These are phyloP conservation scores for Sapajus apella DNA, from an alignment of 2,113 vertebrate species.

Conservation along the genomic window DNA sequence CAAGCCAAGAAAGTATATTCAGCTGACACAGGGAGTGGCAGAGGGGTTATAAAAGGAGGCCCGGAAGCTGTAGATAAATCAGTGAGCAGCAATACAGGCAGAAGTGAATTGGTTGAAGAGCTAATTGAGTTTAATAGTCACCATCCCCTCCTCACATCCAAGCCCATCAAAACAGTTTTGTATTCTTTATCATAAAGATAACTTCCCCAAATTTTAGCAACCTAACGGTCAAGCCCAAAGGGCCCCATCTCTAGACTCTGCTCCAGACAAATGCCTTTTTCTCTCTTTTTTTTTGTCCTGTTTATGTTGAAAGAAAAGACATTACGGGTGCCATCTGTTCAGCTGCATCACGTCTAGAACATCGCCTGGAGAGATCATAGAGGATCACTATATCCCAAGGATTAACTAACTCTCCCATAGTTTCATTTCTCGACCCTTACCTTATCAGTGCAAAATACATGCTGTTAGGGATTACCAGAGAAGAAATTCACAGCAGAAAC, in stretches of 20 bases:
- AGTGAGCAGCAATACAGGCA: background rate
- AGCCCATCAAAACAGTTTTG: background rate
- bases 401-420: background rate
- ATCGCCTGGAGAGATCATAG: background rate
- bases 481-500: background rate
- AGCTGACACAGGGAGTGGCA: background rate
- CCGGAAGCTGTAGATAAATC: background rate
- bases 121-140: background rate
- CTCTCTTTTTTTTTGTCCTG: background rate
- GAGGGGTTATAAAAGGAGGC: slow-evolving; percentile 7
- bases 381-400: background rate
- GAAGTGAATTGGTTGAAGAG: background rate
- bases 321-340: background rate
- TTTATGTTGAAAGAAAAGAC: slow-evolving; percentile 25
- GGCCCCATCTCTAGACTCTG: background rate
- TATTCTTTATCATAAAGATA: background rate
- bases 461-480: background rate
- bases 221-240: background rate
- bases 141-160: background rate
- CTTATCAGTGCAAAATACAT: background rate
- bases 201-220: background rate
- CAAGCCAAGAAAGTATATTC: slow-evolving; percentile 41
- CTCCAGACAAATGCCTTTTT: background rate
- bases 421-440: background rate
- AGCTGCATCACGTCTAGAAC: background rate